Evolutionary conservation across 2,113 vertebrate genomes (phyloP).

Genomic region (Pristiophorus japonicus): DNA sequence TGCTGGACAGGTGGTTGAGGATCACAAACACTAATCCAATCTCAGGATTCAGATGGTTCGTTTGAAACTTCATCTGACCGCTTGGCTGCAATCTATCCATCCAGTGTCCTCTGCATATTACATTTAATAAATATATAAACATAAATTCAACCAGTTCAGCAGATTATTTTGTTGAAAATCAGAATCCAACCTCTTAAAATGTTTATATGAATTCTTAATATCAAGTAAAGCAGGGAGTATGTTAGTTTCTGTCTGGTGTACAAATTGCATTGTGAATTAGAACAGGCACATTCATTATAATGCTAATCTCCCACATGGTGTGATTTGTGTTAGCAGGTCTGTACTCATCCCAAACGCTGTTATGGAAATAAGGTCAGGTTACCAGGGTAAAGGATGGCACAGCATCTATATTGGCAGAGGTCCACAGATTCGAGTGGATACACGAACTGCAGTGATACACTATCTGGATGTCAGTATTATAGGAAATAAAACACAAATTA

Average conservation of each 20-base stretch:
- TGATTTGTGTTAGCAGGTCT: constrained; percentile 14
- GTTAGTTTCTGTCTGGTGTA: neutral
- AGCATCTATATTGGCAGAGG: neutral
- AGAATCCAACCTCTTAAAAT: neutral
- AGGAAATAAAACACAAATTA: neutral
- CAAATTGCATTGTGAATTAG: neutral
- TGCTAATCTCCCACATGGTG: constrained; percentile 5
- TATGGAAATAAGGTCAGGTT: constrained; percentile 9
- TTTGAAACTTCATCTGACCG: neutral
- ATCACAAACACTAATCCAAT: neutral
- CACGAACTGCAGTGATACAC: neutral
- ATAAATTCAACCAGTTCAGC: neutral
- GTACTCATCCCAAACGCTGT: neutral
- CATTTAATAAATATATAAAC: neutral
- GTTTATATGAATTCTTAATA: neutral
- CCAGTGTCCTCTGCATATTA: neutral
- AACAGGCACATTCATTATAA: constrained; percentile 19
- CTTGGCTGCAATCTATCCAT: neutral
- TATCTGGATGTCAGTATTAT: neutral
- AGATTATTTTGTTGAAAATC: neutral
- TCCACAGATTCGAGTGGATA: neutral
- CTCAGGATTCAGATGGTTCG: neutral
- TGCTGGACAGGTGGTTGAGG: neutral
- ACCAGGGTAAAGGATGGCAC: neutral
- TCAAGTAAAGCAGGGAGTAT: neutral